Base-by-base conservation (phyloP, 2,113 vertebrate species). In the Ailuropoda melanoleuca region DNA sequence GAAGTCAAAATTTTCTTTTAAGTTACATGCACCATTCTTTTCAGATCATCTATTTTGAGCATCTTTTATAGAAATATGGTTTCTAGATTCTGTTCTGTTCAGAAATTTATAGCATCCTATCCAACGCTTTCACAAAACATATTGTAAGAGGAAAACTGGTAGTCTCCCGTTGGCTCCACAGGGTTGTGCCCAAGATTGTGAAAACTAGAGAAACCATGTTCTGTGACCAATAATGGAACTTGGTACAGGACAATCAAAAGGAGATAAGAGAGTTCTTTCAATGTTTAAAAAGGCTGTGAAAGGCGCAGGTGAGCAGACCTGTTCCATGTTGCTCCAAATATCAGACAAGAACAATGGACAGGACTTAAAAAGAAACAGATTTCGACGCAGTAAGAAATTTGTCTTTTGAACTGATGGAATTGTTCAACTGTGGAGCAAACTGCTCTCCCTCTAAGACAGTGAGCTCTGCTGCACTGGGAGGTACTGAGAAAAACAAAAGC, bases 321-420 rank as follows among this genome's bases (percentile, higher is more conserved):
- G 13, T 53, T 90, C 66, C 39, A n/a, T n/a, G 56, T 58, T 97
- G 60, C 43, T 97, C 70, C 72, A 86, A 91, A 78, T 75, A 97
- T 39, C 78, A 83, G 74, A 56, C 74, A 87, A 87, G 83, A 96
- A 78, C 66, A 97, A 86, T 53, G 37, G 15, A 62, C 48, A 86
- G 48, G 94, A 95, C 34, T 89, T 97, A 43, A 92, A 93, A 86
- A 95, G 86, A 95, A 97, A 88, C 58, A 85, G 77, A 64, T 81
- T 89, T 34, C 60, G 87, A 34, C 12, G 84, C 82, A 94, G 17
- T 80, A 83, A 97, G 66, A 93, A 43, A 89, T 78, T 39, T 91
- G 72, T 74, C 82, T 97, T 97, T 80, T 92, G 78, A 46, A 81
- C 46, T 39, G 92, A 92, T 53, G 68, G 15, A 80, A 83, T 87